Conservation (phyloP, 2,113 vertebrate genomes). For the Piprites chloris region DNA sequence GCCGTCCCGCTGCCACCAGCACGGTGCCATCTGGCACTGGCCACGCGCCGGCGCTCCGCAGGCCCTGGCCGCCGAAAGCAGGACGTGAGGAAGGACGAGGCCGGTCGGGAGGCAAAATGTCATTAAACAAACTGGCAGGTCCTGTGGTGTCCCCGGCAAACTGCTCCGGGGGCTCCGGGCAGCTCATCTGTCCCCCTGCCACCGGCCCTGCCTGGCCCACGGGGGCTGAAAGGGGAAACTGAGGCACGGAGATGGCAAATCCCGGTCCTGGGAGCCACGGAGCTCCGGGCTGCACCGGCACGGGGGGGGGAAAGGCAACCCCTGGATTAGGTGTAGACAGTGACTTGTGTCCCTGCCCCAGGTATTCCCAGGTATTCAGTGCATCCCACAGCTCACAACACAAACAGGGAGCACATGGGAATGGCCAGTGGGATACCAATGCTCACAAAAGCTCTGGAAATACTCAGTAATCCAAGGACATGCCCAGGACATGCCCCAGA, state of each 20-base stretch:
- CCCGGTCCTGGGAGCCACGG: neutral
- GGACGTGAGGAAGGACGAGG: neutral
- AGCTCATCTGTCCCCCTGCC: neutral
- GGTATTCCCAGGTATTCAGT: neutral
- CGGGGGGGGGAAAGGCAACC: neutral
- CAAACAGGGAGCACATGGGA: neutral
- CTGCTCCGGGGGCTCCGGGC: neutral
- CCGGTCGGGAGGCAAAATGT: neutral
- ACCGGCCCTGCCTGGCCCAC: neutral
- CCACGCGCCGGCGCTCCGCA: neutral
- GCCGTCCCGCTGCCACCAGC: neutral
- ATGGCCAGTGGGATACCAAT: accelerated
- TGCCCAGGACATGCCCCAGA: neutral
- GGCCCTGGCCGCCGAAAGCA: neutral
- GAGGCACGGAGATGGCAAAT: neutral
- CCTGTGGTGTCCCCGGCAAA: neutral
- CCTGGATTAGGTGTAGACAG: neutral
- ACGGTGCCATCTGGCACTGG: neutral
- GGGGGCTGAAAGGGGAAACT: neutral
- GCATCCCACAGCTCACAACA: neutral
- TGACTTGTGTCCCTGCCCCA: neutral
- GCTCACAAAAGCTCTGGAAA: neutral
- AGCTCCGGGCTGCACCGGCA: neutral
- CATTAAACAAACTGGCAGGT: neutral
- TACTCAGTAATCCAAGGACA: accelerated